Conservation (phyloP, 2,113 vertebrate genomes). For the Toxostoma redivivum region DNA sequence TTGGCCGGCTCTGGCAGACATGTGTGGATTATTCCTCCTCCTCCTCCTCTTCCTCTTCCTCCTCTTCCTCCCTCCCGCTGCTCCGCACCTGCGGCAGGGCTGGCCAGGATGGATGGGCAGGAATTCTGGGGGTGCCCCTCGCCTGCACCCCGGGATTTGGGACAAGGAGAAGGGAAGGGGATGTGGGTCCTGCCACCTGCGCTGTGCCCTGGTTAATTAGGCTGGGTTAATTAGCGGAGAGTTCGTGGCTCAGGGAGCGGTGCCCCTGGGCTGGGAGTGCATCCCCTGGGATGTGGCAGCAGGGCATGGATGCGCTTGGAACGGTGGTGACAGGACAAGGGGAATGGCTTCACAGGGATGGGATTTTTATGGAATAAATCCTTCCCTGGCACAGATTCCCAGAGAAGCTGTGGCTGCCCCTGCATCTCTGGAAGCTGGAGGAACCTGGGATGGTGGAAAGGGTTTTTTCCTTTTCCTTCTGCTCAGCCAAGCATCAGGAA, state of each 20-base stretch:
- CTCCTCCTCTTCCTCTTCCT: background rate
- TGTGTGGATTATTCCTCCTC: background rate
- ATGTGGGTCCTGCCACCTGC: background rate
- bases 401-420: background rate
- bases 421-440: background rate
- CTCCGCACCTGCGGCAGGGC: background rate
- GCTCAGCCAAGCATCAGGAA: fast-evolving
- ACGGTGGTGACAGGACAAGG: background rate
- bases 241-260: background rate
- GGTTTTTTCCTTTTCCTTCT: background rate
- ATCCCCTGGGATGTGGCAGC: background rate
- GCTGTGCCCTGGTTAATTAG: background rate
- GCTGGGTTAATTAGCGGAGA: background rate
- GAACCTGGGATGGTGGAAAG: background rate
- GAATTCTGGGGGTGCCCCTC: background rate
- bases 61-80: background rate
- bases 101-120: background rate
- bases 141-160: fast-evolving
- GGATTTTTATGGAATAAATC: background rate
- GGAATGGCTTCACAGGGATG: background rate
- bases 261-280: background rate
- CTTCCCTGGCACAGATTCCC: background rate
- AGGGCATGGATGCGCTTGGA: background rate
- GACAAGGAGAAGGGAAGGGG: background rate
- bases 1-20: background rate